Base-by-base conservation (phyloP, 2,113 vertebrate species). In the Forbesichthys agassizii region DNA sequence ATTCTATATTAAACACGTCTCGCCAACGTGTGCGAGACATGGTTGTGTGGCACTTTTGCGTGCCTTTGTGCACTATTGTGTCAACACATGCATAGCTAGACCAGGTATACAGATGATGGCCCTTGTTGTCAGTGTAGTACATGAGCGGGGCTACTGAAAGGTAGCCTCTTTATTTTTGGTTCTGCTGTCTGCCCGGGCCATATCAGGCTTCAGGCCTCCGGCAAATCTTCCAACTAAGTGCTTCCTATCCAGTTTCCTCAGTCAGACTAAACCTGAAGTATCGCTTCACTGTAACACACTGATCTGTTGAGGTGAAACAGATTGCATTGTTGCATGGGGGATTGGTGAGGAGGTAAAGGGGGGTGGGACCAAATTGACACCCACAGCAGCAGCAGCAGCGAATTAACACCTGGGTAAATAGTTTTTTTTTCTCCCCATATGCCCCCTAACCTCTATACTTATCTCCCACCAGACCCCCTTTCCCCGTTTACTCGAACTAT, bases 221-320 rank as follows among this genome's bases (percentile, higher is more conserved):
- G 61, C 49, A 63, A 57, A 66, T 47, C 67, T 74, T 55, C 69
- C 47, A 67, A 51, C 36, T 47, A 54, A 54, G 51, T 65, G 51
- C 20, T 59, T 33, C 75, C 52, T 69, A 53, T 60, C 75, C 74
- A 20, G 76, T 78, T 78, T 74, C 74, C 18, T 11, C n/a, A 60
- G 14, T 20, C 33, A 46, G 62, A 53, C 11, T 68, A 33, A 14
- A 48, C 54, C 57, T 12, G 20, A 75, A 48, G 58, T 46, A 13
- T 5, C 8, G 53, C 71, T 36, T 63, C 9, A 11, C 3, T 63
- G 51, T 54, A 12, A 42, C 14, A 65, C 14, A 65, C 14, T 20
- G n/a, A 52, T 52, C 33, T 27, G 48, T 27, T 52, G 27, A 16
- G 56, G 61, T 61, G 69, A 47, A 66, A 46, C 33, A 63, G 13